Evolutionary conservation across 2,113 vertebrate species (phyloP).

Genomic region (Mugil cephalus): DNA sequence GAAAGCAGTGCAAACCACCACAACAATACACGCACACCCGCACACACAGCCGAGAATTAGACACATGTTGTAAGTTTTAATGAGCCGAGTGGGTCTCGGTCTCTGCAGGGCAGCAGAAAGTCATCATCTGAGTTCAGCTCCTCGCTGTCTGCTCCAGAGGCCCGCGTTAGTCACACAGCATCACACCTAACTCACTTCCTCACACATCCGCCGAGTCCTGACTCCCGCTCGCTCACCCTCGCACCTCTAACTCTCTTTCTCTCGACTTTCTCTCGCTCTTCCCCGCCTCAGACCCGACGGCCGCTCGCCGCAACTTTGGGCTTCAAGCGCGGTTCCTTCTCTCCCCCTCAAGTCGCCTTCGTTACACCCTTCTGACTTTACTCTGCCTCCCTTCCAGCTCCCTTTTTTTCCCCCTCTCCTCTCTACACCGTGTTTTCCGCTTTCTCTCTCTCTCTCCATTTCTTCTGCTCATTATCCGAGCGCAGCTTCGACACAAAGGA

Average conservation of each 20-base stretch:
- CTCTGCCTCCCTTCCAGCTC: slow-evolving; percentile 12
- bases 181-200: slow-evolving; percentile 70
- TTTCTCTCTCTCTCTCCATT: not conserved
- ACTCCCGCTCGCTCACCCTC: slow-evolving; percentile 56
- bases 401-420: not conserved
- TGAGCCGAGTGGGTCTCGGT: slow-evolving; percentile 70
- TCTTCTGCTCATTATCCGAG: slow-evolving; percentile 60
- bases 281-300: slow-evolving; percentile 15
- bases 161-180: slow-evolving; percentile 70
- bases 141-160: slow-evolving; percentile 60
- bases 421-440: not conserved
- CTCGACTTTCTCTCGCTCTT: slow-evolving; percentile 16
- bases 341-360: slow-evolving; percentile 36
- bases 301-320: not conserved
- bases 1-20: not conserved
- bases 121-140: slow-evolving; percentile 74
- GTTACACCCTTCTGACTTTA: slow-evolving; percentile 26
- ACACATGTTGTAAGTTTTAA: slow-evolving; percentile 73
- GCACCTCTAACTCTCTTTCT: slow-evolving; percentile 56
- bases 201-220: slow-evolving; percentile 59
- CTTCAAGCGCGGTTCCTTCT: slow-evolving; percentile 24
- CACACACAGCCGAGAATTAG: slow-evolving; percentile 41
- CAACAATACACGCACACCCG: slow-evolving; percentile 16
- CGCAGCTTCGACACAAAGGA: slow-evolving; percentile 31
- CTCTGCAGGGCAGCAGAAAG: slow-evolving; percentile 70